Conservation (phyloP, 2,797 vertebrate species). For the Mareca strepera region DNA sequence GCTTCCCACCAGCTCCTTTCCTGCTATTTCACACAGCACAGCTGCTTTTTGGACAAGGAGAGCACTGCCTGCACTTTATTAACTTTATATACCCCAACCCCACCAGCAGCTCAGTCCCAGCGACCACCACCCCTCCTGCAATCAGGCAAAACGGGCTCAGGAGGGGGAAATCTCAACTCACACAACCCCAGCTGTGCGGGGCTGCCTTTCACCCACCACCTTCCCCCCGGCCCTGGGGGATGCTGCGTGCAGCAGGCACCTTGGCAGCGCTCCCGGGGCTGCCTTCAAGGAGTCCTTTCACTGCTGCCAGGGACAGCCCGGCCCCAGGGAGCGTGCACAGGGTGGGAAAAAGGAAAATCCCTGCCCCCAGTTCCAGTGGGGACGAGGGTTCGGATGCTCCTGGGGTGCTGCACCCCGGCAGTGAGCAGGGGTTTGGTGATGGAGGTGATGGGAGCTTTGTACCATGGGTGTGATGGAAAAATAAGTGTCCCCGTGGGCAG, state of each 20-base stretch:
- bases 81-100: background rate
- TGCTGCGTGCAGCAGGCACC: background rate
- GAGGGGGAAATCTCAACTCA: background rate
- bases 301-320: rapidly evolving
- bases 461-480: rapidly evolving
- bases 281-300: background rate
- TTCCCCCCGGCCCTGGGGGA: rapidly evolving
- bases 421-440: background rate
- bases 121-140: background rate
- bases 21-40: background rate
- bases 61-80: background rate
- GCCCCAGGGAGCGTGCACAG: rapidly evolving
- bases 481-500: no score
- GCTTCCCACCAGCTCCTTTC: background rate
- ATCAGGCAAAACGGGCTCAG: background rate
- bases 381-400: background rate
- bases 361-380: rapidly evolving
- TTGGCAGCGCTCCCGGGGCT: background rate
- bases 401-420: rapidly evolving
- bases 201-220: background rate
- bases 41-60: background rate
- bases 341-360: background rate
- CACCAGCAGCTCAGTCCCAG: background rate
- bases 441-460: background rate
- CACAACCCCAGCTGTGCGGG: no score